These are phyloP conservation scores for Hephaestus fuliginosus DNA, from an alignment of 2,797 vertebrate genomes.

Conservation along the genomic window DNA sequence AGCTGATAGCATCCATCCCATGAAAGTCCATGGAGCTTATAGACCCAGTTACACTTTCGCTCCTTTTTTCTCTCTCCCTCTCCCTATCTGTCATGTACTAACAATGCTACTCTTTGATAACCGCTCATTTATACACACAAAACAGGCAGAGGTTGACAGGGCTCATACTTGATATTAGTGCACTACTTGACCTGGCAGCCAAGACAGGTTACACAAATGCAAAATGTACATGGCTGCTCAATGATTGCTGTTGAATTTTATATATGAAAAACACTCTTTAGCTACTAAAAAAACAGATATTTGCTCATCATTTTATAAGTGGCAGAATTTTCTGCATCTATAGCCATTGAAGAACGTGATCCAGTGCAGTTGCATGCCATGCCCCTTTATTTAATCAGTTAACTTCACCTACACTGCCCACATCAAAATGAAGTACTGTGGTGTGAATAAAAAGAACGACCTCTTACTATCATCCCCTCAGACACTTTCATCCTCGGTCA, in stretches of 20 bases:
- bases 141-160: neutral
- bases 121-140: neutral
- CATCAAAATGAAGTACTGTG: neutral
- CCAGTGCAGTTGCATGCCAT: neutral
- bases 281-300: constrained; percentile 6
- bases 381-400: neutral
- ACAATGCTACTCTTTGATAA: neutral
- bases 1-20: neutral
- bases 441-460: neutral
- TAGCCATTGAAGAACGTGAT: neutral
- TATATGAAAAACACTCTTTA: neutral
- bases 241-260: too few species aligned
- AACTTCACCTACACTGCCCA: neutral
- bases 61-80: neutral
- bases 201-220: neutral
- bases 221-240: neutral
- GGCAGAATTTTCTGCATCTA: neutral
- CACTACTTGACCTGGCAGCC: neutral
- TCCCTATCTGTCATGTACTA: neutral
- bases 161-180: neutral
- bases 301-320: too few species aligned
- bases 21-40: neutral
- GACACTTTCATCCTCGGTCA: constrained; percentile 9
- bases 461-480: constrained; percentile 13
- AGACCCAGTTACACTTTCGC: neutral